These are phyloP conservation scores for Schrankia costaestrigalis DNA, from an alignment of 2,888 invertebrate species.

Conservation along the genomic window DNA sequence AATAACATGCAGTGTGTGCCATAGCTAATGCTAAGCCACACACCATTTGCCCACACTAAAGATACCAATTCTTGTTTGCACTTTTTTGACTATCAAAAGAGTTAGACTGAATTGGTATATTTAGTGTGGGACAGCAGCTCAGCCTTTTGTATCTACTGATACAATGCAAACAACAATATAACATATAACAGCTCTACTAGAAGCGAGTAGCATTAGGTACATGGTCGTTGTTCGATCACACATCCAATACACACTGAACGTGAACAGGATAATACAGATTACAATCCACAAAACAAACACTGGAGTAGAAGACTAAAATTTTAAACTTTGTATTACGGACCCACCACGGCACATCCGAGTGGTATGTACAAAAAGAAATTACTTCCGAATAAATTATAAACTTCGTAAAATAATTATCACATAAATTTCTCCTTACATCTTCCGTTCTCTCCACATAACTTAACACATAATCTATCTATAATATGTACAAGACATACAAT, in stretches of 20 bases:
- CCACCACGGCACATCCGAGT: conserved; percentile 43
- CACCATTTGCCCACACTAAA: conserved; percentile 32
- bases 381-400: conserved; percentile 78
- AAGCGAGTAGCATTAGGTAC: conserved; percentile 72
- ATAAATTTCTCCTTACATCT: conserved; percentile 74
- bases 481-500: conserved; percentile 64
- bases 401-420: conserved; percentile 80
- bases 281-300: conserved; percentile 60
- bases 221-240: conserved; percentile 55
- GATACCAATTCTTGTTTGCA: conserved; percentile 33
- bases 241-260: conserved; percentile 59
- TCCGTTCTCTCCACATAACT: conserved; percentile 70
- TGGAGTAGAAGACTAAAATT: conserved; percentile 50
- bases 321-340: conserved; percentile 45
- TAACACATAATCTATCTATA: conserved; percentile 68
- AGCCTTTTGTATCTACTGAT: conserved; percentile 48
- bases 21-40: conserved; percentile 16
- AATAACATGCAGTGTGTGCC: conserved; percentile 59
- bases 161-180: conserved; percentile 67
- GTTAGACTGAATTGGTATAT: conserved; percentile 37
- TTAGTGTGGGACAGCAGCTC: conserved; percentile 33
- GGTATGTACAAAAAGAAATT: conserved; percentile 76
- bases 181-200: conserved; percentile 68
- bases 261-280: conserved; percentile 55
- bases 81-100: conserved; percentile 48